phyloP scores from a whole-genome alignment of 30 jellyfish, hydroid and myxozoan genomes.

The Chrysaora quinquecirrha region DNA sequence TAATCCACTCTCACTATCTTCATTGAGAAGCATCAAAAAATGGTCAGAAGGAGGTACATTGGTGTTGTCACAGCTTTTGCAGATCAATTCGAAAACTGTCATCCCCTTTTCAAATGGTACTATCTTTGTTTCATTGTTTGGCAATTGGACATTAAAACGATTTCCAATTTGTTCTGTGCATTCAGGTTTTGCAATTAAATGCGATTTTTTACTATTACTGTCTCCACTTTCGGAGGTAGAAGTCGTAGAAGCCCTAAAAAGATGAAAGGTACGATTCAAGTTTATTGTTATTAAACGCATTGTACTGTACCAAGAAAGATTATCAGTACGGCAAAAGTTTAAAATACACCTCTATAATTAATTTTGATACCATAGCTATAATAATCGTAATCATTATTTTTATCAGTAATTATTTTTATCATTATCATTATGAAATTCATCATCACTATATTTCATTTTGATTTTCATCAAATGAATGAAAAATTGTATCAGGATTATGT shows the following conservation, averaged over 20 bases:
- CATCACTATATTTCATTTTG: no score
- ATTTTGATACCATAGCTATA: no score
- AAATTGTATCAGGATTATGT: no score
- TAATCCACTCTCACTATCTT: slow-evolving; percentile 78
- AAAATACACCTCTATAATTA: no score
- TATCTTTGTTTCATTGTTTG: slow-evolving; percentile 61
- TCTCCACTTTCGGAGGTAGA: slow-evolving; percentile 70
- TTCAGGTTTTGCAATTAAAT: slow-evolving; percentile 25
- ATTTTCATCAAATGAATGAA: no score
- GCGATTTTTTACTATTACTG: slow-evolving; percentile 66
- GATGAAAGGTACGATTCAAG: no score
- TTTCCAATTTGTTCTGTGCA: slow-evolving; percentile 66
- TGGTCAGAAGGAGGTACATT: slow-evolving; percentile 71
- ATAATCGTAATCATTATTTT: no score
- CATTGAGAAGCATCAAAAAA: slow-evolving; percentile 75
- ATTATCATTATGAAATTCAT: no score
- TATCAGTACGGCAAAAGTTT: no score
- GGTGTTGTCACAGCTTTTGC: slow-evolving; percentile 73
- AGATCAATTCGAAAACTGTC: slow-evolving; percentile 60
- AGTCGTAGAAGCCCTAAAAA: slow-evolving; percentile 13
- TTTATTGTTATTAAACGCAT: no score
- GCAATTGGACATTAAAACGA: slow-evolving; percentile 75
- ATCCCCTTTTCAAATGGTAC: slow-evolving; percentile 67
- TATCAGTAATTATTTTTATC: no score
- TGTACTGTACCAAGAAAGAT: no score